Evolutionary conservation across 2,113 vertebrate species (phyloP).

Genomic region (Columbina picui): DNA sequence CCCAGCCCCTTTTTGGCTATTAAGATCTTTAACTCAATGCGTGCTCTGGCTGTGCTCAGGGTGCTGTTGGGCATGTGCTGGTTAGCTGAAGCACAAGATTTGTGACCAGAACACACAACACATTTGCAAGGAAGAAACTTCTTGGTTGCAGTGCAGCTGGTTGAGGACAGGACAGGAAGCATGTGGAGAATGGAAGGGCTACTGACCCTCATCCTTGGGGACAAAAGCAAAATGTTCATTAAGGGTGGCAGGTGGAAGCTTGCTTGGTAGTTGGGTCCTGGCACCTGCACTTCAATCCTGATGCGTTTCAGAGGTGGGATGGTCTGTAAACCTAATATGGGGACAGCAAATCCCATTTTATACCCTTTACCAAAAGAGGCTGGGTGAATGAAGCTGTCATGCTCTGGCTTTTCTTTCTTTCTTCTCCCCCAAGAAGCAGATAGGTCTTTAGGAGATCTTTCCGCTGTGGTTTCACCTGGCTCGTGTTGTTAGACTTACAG

Average conservation of each 20-base stretch:
- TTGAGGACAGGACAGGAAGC: not conserved
- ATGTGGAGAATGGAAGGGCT: not conserved
- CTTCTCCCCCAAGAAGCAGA: not conserved
- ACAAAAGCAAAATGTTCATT: not conserved
- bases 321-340: not conserved
- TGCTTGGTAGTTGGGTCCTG: not conserved
- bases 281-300: not conserved
- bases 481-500: slow-evolving; percentile 40
- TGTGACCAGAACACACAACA: not conserved
- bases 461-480: not conserved
- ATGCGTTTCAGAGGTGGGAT: not conserved
- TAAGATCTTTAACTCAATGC: rapidly evolving
- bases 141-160: not conserved
- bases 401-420: not conserved
- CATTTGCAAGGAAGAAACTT: not conserved
- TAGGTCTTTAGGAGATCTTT: not conserved
- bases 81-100: not conserved
- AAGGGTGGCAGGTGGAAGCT: not conserved
- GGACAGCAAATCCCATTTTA: not conserved
- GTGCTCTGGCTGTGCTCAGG: not conserved
- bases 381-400: not conserved
- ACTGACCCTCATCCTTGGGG: not conserved
- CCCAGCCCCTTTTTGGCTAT: not conserved
- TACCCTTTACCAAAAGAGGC: not conserved
- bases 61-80: not conserved